These are phyloP conservation scores for Takifugu rubripes DNA, from an alignment of 2,797 vertebrate species.

Conservation along the genomic window DNA sequence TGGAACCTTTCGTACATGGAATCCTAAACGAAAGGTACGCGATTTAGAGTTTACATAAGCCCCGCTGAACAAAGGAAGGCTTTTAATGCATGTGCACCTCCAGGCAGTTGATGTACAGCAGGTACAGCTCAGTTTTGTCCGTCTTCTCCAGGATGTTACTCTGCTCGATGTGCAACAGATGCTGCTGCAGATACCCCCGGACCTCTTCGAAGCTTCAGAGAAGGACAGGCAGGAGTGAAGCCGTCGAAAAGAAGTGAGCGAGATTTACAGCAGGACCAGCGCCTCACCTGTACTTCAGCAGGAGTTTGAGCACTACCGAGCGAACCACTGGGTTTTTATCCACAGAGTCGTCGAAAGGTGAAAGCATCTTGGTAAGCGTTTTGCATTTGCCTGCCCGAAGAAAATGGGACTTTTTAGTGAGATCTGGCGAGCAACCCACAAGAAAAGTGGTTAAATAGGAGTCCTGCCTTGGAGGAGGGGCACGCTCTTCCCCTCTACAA, in stretches of 20 bases:
- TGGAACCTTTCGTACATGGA: conserved; percentile 84
- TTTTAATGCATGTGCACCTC: conserved; percentile 72
- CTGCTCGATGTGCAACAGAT: conserved; percentile 81
- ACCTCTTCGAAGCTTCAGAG: conserved; percentile 83
- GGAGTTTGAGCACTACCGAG: conserved; percentile 90
- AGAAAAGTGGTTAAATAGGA: background rate
- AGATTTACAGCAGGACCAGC: background rate
- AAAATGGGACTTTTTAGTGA: conserved; percentile 6
- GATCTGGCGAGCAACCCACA: background rate
- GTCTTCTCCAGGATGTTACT: conserved; percentile 73
- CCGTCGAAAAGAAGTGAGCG: fast-evolving
- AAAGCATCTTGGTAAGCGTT: conserved; percentile 83
- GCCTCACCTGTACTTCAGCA: conserved; percentile 91
- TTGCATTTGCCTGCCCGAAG: conserved; percentile 44
- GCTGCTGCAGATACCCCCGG: conserved; percentile 79
- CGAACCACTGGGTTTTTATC: conserved; percentile 92
- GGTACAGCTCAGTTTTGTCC: conserved; percentile 87
- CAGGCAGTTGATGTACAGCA: conserved; percentile 88
- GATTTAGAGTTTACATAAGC: background rate
- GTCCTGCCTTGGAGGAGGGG: conserved; percentile 52
- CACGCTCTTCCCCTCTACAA: conserved; percentile 64
- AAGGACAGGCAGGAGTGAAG: conserved; percentile 4
- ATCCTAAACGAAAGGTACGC: conserved; percentile 72
- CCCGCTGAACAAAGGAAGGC: background rate
- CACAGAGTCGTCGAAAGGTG: conserved; percentile 88